Evolutionary conservation across 2,888 invertebrate species (phyloP), one percentile per base, ranked within the genome.

Genomic region (Athetis lepigone): DNA sequence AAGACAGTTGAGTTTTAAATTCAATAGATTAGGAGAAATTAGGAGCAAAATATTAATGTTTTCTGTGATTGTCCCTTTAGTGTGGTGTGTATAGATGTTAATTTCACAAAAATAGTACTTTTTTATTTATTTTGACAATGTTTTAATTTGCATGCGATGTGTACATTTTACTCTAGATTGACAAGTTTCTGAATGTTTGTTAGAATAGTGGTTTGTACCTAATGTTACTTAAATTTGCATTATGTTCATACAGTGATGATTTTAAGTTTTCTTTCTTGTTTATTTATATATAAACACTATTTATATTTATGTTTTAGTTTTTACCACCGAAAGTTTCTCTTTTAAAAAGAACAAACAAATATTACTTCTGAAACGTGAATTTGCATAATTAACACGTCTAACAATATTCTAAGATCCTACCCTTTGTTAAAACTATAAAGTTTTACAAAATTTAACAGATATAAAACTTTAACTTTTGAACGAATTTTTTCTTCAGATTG

Each of bases 101-200:
- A 13, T 40, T 66, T 64, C 25, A 59, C 55, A 50, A 47, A 58
- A 42, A 56, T 19, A 36, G 47, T 63, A 67, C 62, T 68, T 2
- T 61, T 46, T 40, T n/a, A n/a, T n/a, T 39, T 65, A 42, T 0
- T 75, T 74, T 75, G 63, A 63, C 36, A 54, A 70, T 76, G 57
- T 77, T 76, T 63, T 77, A 40, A 76, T 78, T 80, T 84, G 85
- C 85, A 85, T 85, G 84, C 69, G 46, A 77, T 83, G 70, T 82
- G 58, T 70, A 74, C 50, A 59, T 61, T 50, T 60, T 36, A 43
- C 33, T 77, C 73, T 75, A 58, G 42, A 67, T 70, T 79, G 71
- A 61, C 65, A 74, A 73, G 45, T 43, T 51, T 72, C 40, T 78
- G 57, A 66, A 63, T 80, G 77, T 77, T 59, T 70, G 21, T 70